Conservation (phyloP, 2,888 invertebrate species). For the Caenorhabditis virilis region DNA sequence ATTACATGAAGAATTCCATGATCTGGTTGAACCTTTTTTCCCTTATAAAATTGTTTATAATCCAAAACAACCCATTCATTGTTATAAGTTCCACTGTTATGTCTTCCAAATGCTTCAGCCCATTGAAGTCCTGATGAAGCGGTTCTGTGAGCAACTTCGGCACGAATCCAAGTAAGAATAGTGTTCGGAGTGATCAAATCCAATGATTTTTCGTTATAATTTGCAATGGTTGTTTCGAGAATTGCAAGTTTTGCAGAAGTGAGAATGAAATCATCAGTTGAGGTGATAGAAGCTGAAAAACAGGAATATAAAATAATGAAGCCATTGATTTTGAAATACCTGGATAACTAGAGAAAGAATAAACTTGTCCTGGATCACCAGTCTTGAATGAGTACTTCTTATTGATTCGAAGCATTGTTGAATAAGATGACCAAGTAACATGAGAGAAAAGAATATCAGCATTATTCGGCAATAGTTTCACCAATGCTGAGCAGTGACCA, state of each 20-base stretch:
- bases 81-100: constrained; percentile 81
- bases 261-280: constrained; percentile 65
- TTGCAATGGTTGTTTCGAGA: constrained; percentile 80
- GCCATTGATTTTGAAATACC: too few species aligned
- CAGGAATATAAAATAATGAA: too few species aligned
- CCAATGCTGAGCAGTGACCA: constrained; percentile 65
- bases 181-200: constrained; percentile 76
- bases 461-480: constrained; percentile 59
- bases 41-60: constrained; percentile 74
- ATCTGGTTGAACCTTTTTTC: constrained; percentile 27
- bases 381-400: constrained; percentile 71
- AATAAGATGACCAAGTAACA: constrained; percentile 66
- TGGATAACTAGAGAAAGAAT: constrained; percentile 68
- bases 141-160: constrained; percentile 74
- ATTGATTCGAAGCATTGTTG: constrained; percentile 60
- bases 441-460: constrained; percentile 64
- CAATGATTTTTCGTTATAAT: constrained; percentile 76
- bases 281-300: constrained; percentile 59
- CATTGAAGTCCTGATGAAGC: constrained; percentile 47
- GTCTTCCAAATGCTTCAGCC: constrained; percentile 72
- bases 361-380: constrained; percentile 58
- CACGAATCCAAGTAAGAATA: constrained; percentile 75
- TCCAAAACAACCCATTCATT: constrained; percentile 82
- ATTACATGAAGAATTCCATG: constrained; percentile 76
- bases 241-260: constrained; percentile 71